Base-by-base conservation (phyloP, 2,113 vertebrate species). In the Myiagra hebetior region DNA sequence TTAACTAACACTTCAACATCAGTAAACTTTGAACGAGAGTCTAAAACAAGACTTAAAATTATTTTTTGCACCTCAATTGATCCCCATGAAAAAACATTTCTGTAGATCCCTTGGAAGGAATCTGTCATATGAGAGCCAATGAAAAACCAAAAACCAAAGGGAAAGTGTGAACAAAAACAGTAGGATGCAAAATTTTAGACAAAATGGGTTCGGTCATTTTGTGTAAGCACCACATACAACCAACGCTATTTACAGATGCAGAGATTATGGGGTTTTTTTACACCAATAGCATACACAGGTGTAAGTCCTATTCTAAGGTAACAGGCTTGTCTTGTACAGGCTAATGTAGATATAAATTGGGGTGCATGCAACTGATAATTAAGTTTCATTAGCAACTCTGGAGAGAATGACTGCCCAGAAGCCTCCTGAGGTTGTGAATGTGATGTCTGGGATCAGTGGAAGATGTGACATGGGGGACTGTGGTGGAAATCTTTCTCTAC, bases 301-400 rank as follows among this genome's bases (percentile, higher is more conserved):
- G 1, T 31, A 49, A 50, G 15, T 12, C 21, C 31, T 26, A 9
- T 56, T 42, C 27, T 60, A 72, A 85, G 62, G 7, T 0, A 2
- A 39, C 6, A 59, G 15, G 11, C 9, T 64, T 60, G 70, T 90
- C 44, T 35, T 8, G 1, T n/a, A 17, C 26, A 52, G 37, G 17
- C 16, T 67, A 44, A 56, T 30, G 37, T 24, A 52, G 24, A n/a
- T 37, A 21, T 46, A 60, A 79, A 76, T 10, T 55, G 12, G 6
- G 12, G 1, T 2, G 15, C 2, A 3, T 44, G 24, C 17, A 35
- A 31, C 14, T 35, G 26, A 26, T 65, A 27, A 23, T 11, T 1
- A 2, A 42, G 15, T 49, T 28, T 28, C 14, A 18, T 22, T n/a
- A 60, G 26, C 47, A 64, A 1, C 24, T 73, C 49, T 26, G 22